Conservation (phyloP, 2,888 invertebrate species). For the Tribolium freemani region DNA sequence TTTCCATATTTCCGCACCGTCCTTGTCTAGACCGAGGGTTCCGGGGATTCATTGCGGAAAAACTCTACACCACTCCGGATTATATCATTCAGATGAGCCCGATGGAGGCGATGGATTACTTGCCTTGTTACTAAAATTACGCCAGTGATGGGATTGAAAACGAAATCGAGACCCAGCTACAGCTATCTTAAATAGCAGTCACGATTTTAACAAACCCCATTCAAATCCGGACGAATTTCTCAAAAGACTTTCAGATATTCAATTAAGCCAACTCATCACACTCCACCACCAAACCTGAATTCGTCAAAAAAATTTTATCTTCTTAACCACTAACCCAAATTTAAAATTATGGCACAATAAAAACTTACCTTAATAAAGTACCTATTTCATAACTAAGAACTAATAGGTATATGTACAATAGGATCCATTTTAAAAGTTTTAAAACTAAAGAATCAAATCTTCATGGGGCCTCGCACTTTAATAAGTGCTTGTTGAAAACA, state of each 20-base stretch:
- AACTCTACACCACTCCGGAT: constrained; percentile 46
- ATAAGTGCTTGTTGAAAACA: too few relatives aligned
- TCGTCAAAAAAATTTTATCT: neutral
- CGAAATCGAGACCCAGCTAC: constrained; percentile 43
- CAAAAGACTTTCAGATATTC: constrained; percentile 19
- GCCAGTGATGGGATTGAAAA: constrained; percentile 48
- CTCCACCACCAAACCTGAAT: neutral
- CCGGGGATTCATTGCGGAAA: constrained; percentile 40
- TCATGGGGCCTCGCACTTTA: too few relatives aligned
- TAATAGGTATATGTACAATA: too few relatives aligned
- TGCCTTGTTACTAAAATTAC: constrained; percentile 53
- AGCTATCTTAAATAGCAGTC: constrained; percentile 31
- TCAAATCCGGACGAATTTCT: constrained; percentile 9
- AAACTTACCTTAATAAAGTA: too few relatives aligned
- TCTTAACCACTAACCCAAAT: too few relatives aligned
- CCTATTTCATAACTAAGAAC: too few relatives aligned
- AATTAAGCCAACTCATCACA: constrained; percentile 11
- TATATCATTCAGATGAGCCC: constrained; percentile 57
- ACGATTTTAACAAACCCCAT: constrained; percentile 36
- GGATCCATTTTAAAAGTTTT: too few relatives aligned
- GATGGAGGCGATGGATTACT: constrained; percentile 54
- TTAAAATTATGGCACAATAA: too few relatives aligned
- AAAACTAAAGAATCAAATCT: too few relatives aligned
- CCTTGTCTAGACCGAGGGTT: constrained; percentile 42
- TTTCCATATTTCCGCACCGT: constrained; percentile 61